Conservation (phyloP, 2,113 vertebrate genomes). For the Edolisoma coerulescens region DNA sequence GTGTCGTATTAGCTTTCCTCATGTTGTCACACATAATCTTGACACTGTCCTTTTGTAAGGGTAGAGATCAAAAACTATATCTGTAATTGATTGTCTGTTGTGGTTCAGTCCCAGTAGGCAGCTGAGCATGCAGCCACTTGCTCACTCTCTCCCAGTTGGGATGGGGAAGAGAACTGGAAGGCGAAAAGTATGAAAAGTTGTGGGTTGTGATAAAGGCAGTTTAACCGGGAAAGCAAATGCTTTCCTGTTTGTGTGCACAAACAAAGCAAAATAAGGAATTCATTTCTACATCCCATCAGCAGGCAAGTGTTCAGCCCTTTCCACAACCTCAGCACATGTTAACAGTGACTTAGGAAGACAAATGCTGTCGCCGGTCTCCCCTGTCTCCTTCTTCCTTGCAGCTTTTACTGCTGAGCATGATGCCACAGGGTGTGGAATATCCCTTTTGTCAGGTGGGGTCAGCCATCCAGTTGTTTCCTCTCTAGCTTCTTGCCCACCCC, state of each 20-base stretch:
- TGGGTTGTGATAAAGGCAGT: neutral
- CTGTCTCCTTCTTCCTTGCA: neutral
- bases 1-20: neutral
- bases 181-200: neutral
- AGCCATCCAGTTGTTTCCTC: neutral
- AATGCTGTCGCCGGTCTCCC: neutral
- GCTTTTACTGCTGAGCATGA: neutral
- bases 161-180: neutral
- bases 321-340: neutral
- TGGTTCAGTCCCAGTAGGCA: neutral
- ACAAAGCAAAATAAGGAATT: neutral
- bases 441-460: neutral
- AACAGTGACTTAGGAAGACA: neutral
- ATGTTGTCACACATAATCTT: neutral
- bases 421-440: neutral
- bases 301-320: neutral
- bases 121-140: neutral
- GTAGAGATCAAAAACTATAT: neutral
- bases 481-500: neutral
- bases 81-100: neutral
- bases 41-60: neutral
- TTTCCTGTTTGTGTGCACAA: neutral
- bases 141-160: neutral
- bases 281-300: neutral
- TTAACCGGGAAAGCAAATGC: neutral